These are phyloP conservation scores for Cynodonichthys magdalenae DNA, from an alignment of 2,797 vertebrate species.

Conservation along the genomic window DNA sequence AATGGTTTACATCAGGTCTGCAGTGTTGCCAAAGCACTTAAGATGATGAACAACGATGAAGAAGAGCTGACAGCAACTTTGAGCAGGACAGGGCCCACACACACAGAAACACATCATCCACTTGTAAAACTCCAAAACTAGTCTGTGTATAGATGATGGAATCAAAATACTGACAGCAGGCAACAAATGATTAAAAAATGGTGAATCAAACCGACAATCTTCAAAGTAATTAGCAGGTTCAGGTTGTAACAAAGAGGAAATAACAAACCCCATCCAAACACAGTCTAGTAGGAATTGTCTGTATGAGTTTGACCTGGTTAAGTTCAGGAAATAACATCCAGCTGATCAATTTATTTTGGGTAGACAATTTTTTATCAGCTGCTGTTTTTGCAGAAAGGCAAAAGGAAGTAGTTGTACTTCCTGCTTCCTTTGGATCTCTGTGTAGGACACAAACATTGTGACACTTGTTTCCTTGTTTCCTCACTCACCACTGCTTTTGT, in stretches of 20 bases:
- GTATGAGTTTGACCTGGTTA: conserved; percentile 70
- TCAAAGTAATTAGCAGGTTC: background rate
- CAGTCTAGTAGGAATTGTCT: background rate
- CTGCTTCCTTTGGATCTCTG: conserved; percentile 51
- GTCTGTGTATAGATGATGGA: background rate
- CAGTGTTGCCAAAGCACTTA: conserved; percentile 15
- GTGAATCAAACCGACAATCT: background rate
- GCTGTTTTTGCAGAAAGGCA: conserved; percentile 44
- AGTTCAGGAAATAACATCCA: conserved; percentile 34
- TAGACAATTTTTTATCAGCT: conserved; percentile 21
- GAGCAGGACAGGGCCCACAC: conserved; percentile 36
- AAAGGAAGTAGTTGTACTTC: conserved; percentile 55
- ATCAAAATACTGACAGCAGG: background rate
- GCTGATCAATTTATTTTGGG: conserved; percentile 38
- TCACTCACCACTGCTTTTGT: conserved; percentile 19
- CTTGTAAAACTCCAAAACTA: conserved; percentile 12
- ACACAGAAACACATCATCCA: background rate
- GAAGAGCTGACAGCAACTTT: conserved; percentile 16
- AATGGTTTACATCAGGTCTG: conserved; percentile 49
- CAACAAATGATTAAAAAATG: background rate
- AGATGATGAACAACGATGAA: conserved; percentile 49
- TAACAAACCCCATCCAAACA: background rate
- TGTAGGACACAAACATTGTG: conserved; percentile 15
- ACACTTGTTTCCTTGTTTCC: conserved; percentile 43
- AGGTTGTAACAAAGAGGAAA: no score